A percentile compares a stretch with the other conserved stretches of the same genome.
Conservation (phyloP, 2,888 invertebrate species). For the Hipparchia semele region DNA sequence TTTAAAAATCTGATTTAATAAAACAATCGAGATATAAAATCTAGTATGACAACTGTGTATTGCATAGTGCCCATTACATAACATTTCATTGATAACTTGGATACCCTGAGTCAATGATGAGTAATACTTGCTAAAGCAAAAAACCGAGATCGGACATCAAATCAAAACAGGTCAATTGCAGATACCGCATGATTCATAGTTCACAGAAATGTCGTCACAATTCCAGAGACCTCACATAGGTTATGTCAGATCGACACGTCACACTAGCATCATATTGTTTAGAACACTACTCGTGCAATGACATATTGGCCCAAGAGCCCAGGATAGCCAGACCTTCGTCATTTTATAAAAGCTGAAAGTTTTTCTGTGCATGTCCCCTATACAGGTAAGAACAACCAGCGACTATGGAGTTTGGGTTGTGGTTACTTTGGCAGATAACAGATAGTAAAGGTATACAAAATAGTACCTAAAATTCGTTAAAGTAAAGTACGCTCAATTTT, state of each 20-base stretch:
- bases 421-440: no score
- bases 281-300: conserved; percentile 28
- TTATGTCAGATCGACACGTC: conserved; percentile 36
- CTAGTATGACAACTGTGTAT: conserved; percentile 9
- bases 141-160: conserved; percentile 51
- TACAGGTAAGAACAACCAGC: no score
- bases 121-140: conserved; percentile 65
- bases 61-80: conserved; percentile 33
- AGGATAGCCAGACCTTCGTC: no score
- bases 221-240: conserved; percentile 59
- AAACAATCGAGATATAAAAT: background rate
- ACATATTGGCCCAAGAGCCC: no score
- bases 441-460: no score
- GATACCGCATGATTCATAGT: conserved; percentile 62
- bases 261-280: conserved; percentile 25
- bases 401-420: no score
- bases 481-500: no score
- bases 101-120: conserved; percentile 64
- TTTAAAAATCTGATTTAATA: background rate
- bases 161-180: conserved; percentile 51
- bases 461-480: no score
- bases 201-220: conserved; percentile 70
- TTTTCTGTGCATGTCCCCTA: no score
- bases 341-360: no score
- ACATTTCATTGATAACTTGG: conserved; percentile 63